Evolutionary conservation across 2,113 vertebrate genomes (phyloP).

Genomic region (Peromyscus polionotus): DNA sequence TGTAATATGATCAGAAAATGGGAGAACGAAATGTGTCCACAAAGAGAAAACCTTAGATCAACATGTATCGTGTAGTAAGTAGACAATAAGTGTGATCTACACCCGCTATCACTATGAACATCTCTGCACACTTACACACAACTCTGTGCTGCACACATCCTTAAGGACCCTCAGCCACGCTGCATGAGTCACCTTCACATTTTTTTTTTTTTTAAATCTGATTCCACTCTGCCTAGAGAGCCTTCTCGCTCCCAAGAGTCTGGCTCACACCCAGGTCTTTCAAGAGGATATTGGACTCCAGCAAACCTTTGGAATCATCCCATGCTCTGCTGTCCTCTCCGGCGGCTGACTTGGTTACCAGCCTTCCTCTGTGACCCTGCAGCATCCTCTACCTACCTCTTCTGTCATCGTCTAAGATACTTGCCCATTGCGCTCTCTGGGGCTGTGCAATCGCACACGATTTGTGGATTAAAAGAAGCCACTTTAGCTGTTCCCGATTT

Average conservation of each 20-base stretch:
- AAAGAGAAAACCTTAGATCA: background rate
- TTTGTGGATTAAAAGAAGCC: background rate
- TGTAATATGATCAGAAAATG: background rate
- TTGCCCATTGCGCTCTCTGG: background rate
- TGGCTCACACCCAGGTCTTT: background rate
- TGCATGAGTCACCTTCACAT: background rate
- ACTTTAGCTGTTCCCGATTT: conserved; percentile 9
- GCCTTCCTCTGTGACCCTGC: background rate
- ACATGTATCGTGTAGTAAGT: background rate
- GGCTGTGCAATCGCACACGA: background rate
- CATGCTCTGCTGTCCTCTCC: background rate
- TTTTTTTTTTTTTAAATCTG: background rate
- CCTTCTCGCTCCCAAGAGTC: background rate
- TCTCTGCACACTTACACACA: background rate
- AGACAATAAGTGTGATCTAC: background rate
- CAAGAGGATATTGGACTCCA: background rate
- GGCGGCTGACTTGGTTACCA: background rate
- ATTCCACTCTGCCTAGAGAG: background rate
- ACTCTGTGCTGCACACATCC: background rate
- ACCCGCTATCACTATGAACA: background rate
- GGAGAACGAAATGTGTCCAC: conserved; percentile 13
- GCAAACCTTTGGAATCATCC: background rate
- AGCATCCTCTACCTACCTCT: background rate
- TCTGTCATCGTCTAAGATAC: background rate
- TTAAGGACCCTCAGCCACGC: background rate